A percentile compares a stretch with the other conserved stretches of the same genome.
phyloP scores from a whole-genome alignment of 2,113 vertebrate species.

The Nothoprocta perdicaria region DNA sequence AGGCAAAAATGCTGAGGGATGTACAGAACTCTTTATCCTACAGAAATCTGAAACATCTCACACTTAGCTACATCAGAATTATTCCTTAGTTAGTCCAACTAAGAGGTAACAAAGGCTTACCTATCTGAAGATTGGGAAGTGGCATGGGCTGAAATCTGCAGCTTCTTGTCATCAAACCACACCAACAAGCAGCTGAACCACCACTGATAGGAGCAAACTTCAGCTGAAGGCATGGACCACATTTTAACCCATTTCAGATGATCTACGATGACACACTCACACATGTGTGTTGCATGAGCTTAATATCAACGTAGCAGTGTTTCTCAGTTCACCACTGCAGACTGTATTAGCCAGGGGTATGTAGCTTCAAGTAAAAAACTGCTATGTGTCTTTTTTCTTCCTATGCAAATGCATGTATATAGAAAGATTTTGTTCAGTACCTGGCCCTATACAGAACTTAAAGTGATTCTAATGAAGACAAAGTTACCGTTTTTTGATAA shows the following conservation, averaged over 20 bases:
- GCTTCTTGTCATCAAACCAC: not conserved
- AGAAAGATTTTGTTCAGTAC: not conserved
- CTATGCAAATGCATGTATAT: not conserved
- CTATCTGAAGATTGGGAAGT: not conserved
- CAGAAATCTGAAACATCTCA: not conserved
- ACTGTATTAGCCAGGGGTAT: not conserved
- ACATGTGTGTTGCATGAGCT: not conserved
- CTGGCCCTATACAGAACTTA: not conserved
- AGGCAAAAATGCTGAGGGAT: not conserved
- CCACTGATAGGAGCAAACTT: not conserved
- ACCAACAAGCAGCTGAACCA: not conserved
- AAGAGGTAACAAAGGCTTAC: not conserved
- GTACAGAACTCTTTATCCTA: not conserved
- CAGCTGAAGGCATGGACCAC: not conserved
- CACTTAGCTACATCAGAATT: not conserved
- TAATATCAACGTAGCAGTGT: not conserved
- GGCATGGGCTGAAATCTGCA: not conserved
- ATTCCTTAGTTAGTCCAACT: not conserved
- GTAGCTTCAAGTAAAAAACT: not conserved
- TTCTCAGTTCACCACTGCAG: not conserved
- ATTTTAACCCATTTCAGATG: not conserved
- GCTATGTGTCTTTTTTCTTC: not conserved
- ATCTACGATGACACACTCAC: not conserved
- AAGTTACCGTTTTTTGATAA: not conserved
- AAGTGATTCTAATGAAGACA: conserved; percentile 11